phyloP scores from a whole-genome alignment of 2,888 invertebrate species.

The Aricia artaxerxes region DNA sequence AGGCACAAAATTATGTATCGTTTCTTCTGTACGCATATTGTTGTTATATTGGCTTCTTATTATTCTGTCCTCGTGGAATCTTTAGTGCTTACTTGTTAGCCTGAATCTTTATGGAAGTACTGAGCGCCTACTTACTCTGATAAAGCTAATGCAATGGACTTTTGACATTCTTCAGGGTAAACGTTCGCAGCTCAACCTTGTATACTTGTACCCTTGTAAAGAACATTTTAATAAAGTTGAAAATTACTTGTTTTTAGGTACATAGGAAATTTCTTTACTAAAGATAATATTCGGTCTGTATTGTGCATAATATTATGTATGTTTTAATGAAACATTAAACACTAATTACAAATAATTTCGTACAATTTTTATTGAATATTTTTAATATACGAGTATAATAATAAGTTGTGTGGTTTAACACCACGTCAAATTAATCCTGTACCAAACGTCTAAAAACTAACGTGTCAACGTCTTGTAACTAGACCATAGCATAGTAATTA shows the following conservation, averaged over 20 bases:
- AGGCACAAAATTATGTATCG: conserved; percentile 29
- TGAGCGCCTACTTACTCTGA: not conserved
- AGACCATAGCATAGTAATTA: no score
- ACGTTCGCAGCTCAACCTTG: not conserved
- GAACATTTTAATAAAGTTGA: not conserved
- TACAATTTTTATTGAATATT: no score
- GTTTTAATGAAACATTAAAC: no score
- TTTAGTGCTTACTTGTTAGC: conserved; percentile 17
- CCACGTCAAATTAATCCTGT: no score
- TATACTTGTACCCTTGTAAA: not conserved
- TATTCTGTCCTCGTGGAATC: conserved; percentile 4
- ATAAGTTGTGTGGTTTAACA: no score
- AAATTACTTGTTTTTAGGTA: not conserved
- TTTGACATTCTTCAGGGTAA: conserved; percentile 4
- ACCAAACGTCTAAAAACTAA: no score
- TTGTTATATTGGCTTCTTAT: conserved; percentile 17
- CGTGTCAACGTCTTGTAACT: no score
- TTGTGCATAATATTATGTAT: no score
- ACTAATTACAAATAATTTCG: no score
- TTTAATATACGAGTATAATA: no score
- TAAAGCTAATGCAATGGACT: conserved; percentile 3
- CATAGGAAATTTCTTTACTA: no score
- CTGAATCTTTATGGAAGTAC: conserved; percentile 22
- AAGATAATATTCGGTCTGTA: no score
- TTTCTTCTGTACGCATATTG: conserved; percentile 19